Conservation (phyloP, 2,113 vertebrate species). For the Romanogobio albipinnatus region DNA sequence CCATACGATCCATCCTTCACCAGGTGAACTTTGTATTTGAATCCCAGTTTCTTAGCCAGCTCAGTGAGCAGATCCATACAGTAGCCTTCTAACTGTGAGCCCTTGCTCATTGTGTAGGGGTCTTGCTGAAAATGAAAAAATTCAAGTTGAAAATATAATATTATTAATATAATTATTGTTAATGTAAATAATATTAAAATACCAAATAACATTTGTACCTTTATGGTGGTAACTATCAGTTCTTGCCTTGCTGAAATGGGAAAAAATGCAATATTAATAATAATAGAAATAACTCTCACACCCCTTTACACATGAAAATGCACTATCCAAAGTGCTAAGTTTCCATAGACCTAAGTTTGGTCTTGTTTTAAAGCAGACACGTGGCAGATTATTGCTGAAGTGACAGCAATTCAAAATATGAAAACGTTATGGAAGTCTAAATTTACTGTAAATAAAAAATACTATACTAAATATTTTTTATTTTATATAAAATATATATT, state of each 20-base stretch:
- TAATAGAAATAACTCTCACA: not conserved
- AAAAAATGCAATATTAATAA: not conserved
- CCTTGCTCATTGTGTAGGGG: slow-evolving; percentile 80
- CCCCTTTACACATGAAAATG: too few species aligned
- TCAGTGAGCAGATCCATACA: slow-evolving; percentile 85
- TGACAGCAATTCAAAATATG: too few species aligned
- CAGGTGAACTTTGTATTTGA: slow-evolving; percentile 80
- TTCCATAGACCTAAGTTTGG: too few species aligned
- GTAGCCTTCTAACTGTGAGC: slow-evolving; percentile 81
- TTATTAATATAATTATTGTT: not conserved
- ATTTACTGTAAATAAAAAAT: too few species aligned
- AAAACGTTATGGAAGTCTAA: too few species aligned
- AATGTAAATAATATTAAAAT: not conserved
- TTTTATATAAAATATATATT: too few species aligned
- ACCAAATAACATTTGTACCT: slow-evolving; percentile 34
- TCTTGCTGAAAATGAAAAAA: slow-evolving; percentile 76
- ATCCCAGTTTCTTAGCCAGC: slow-evolving; percentile 79
- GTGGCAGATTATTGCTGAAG: too few species aligned
- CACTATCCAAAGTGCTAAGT: too few species aligned
- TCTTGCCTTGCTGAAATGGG: slow-evolving; percentile 47
- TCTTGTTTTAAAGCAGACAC: too few species aligned
- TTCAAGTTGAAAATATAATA: not conserved
- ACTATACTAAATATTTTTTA: too few species aligned
- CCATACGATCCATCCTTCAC: slow-evolving; percentile 83
- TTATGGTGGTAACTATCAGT: slow-evolving; percentile 51